Conservation (phyloP, 1,140 invertebrate species). For the Pseudomyrmex flavicornis region DNA sequence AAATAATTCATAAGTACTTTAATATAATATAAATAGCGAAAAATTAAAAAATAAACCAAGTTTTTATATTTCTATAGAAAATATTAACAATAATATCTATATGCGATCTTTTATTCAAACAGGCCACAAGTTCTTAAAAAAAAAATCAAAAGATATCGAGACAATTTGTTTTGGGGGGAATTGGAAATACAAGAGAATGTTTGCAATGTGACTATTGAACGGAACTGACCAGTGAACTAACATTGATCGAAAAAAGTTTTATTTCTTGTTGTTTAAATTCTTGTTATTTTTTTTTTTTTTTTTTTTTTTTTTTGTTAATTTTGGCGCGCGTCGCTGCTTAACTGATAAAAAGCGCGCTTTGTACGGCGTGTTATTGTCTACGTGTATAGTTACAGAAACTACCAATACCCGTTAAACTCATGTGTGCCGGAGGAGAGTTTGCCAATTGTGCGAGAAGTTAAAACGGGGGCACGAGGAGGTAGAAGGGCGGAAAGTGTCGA, state of each 20-base stretch:
- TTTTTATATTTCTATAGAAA: conserved; percentile 7
- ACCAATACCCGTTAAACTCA: conserved; percentile 14
- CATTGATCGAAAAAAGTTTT: conserved; percentile 29
- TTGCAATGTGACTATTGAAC: background rate
- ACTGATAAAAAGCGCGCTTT: conserved; percentile 38
- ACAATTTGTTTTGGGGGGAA: conserved; percentile 22
- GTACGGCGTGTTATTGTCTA: conserved; percentile 23
- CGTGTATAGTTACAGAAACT: conserved; percentile 37
- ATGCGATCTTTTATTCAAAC: conserved; percentile 27
- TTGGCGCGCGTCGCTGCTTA: conserved; percentile 29
- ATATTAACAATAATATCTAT: conserved; percentile 48
- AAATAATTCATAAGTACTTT: too few species aligned
- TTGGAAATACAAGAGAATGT: conserved; percentile 18
- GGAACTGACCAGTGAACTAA: conserved; percentile 29
- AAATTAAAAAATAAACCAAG: too few species aligned
- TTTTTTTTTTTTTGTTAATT: conserved; percentile 23
- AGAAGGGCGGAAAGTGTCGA: conserved; percentile 17
- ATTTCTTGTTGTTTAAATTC: background rate
- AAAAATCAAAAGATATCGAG: conserved; percentile 28
- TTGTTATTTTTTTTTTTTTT: background rate
- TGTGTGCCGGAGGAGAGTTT: background rate
- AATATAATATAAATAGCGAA: too few species aligned
- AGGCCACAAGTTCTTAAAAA: conserved; percentile 14
- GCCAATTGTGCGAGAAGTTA: conserved; percentile 45
- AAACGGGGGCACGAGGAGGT: background rate